phyloP scores from a whole-genome alignment of 2,113 vertebrate genomes.

The Periophthalmus modestus region DNA sequence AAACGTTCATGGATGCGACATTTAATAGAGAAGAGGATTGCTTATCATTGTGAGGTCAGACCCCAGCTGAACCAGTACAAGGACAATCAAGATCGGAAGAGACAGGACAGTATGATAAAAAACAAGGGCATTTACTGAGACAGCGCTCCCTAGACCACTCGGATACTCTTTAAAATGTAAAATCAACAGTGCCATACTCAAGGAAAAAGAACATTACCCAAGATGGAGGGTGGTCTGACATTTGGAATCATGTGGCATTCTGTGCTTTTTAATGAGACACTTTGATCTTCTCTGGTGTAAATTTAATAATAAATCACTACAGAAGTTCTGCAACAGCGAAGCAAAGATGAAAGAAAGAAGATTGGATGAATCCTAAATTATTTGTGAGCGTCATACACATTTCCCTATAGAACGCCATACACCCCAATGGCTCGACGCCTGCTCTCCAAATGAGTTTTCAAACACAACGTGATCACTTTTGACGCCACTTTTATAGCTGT shows the following conservation, averaged over 20 bases:
- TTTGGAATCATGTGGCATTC: constrained; percentile 18
- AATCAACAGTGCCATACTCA: background rate
- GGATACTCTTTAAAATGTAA: background rate
- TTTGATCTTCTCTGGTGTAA: constrained; percentile 40
- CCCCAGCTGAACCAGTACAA: constrained; percentile 11
- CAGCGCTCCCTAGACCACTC: background rate
- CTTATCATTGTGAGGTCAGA: constrained; percentile 26
- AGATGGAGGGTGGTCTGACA: constrained; percentile 22
- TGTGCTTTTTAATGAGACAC: constrained; percentile 32
- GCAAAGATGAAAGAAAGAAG: constrained; percentile 29
- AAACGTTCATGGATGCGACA: background rate
- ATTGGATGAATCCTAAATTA: constrained; percentile 4
- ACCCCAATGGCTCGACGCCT: background rate
- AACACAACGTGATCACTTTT: background rate
- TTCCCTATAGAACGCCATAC: background rate
- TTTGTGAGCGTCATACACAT: background rate
- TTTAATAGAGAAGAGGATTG: constrained; percentile 1
- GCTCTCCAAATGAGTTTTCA: background rate
- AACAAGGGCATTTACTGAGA: background rate
- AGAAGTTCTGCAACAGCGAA: constrained; percentile 23
- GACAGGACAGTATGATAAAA: background rate
- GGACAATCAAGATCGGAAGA: constrained; percentile 1
- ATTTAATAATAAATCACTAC: constrained; percentile 31
- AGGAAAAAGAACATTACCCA: background rate
- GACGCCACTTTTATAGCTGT: too few relatives aligned